Percentiles rank a stretch among this genome's conserved stretches.
These are phyloP conservation scores for Gymnopithys bicolor DNA, from an alignment of 2,797 vertebrate genomes.

Conservation along the genomic window DNA sequence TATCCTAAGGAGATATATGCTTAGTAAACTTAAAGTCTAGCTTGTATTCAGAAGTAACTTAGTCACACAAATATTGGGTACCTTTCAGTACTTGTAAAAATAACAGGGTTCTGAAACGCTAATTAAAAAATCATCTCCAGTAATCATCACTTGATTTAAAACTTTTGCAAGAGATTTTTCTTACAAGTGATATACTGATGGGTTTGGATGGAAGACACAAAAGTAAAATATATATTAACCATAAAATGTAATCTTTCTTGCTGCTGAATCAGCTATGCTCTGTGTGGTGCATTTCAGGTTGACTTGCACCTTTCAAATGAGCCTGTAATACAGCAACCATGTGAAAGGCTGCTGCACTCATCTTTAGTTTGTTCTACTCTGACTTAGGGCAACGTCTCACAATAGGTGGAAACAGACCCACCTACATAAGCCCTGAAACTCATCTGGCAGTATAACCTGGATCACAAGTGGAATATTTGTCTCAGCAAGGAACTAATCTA, in stretches of 20 bases:
- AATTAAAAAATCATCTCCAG: neutral
- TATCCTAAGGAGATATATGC: neutral
- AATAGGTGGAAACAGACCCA: neutral
- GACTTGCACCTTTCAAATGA: neutral
- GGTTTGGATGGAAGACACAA: neutral
- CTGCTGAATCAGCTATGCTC: neutral
- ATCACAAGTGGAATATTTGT: neutral
- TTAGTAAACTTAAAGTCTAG: neutral
- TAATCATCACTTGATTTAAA: neutral
- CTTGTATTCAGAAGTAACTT: neutral
- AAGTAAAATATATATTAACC: neutral
- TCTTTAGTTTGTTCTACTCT: neutral
- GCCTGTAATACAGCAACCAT: neutral
- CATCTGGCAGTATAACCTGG: neutral
- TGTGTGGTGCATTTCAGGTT: neutral
- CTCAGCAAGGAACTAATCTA: neutral
- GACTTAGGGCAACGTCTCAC: neutral
- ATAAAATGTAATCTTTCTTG: neutral
- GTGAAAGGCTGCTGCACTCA: neutral
- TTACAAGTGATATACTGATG: neutral
- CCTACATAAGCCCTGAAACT: neutral
- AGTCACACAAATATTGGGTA: neutral
- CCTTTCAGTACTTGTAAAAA: neutral
- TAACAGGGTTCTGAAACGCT: neutral
- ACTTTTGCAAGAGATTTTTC: neutral